Percentiles rank a stretch among this genome's conserved stretches.
Evolutionary conservation across 2,797 vertebrate species (phyloP).

Genomic region (Molossus alvarezi): DNA sequence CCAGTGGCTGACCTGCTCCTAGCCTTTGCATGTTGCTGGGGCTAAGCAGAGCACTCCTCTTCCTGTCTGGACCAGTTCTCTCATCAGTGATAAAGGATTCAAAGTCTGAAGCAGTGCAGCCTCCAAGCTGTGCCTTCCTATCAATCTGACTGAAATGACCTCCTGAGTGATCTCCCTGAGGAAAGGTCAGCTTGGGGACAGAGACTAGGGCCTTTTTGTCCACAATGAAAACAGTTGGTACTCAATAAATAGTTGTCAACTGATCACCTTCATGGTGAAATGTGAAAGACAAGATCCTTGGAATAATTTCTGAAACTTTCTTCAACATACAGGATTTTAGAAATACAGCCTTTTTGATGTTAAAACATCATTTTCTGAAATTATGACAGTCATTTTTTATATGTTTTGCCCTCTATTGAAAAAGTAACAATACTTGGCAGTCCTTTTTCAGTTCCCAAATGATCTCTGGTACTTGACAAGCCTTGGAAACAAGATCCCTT

Average conservation of each 20-base stretch:
- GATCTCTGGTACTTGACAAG: slow-evolving; percentile 16
- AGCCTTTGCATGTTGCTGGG: neutral
- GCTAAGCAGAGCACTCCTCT: neutral
- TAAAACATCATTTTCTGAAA: slow-evolving; percentile 36
- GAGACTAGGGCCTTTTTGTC: neutral
- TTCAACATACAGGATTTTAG: neutral
- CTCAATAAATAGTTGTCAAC: neutral
- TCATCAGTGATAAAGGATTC: neutral
- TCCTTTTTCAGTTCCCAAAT: neutral
- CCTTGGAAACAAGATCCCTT: neutral
- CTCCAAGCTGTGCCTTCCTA: neutral
- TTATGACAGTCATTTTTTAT: slow-evolving; percentile 20
- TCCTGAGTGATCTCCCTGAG: neutral
- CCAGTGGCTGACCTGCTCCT: neutral
- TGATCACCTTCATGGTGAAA: neutral
- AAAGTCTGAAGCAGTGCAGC: neutral
- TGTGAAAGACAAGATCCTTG: neutral
- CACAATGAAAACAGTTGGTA: neutral
- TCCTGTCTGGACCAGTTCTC: neutral
- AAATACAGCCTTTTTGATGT: neutral
- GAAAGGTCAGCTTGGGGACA: neutral
- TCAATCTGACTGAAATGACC: neutral
- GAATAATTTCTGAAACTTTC: neutral
- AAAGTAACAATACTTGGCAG: neutral
- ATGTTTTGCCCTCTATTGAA: neutral